phyloP scores from a whole-genome alignment of 2,888 invertebrate genomes.

The Seira musarum region DNA sequence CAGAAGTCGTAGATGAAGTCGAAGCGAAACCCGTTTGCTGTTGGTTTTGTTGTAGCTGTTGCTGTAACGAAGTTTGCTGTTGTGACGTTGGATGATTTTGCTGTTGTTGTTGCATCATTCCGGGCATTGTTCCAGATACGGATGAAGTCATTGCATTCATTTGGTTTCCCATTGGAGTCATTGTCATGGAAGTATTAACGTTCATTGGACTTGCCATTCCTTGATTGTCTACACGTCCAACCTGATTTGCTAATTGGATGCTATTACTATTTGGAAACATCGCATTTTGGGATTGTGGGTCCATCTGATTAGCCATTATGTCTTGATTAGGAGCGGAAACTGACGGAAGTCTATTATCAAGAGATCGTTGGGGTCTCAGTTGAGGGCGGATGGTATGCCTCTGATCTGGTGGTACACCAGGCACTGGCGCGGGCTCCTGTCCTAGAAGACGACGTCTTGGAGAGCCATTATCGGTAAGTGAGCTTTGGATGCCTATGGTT shows the following conservation, averaged over 20 bases:
- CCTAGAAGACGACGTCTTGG: conserved; percentile 65
- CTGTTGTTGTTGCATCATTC: conserved; percentile 39
- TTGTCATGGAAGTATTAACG: conserved; percentile 59
- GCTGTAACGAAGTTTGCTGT: conserved; percentile 41
- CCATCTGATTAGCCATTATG: conserved; percentile 41
- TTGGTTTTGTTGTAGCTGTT: conserved; percentile 61
- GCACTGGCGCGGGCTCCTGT: conserved; percentile 56
- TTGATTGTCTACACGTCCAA: conserved; percentile 67
- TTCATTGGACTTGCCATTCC: conserved; percentile 58
- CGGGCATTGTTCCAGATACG: conserved; percentile 34
- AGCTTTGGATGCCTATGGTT: conserved; percentile 60
- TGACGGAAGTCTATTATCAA: conserved; percentile 69
- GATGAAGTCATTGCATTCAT: conserved; percentile 53
- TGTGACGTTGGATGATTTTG: conserved; percentile 35
- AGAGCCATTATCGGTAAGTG: conserved; percentile 60
- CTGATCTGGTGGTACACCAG: conserved; percentile 55
- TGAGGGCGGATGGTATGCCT: conserved; percentile 66
- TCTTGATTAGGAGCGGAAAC: conserved; percentile 44
- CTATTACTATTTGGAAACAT: conserved; percentile 65
- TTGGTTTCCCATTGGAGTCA: conserved; percentile 40
- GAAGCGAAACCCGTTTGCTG: conserved; percentile 33
- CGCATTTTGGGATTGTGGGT: conserved; percentile 53
- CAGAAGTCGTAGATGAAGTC: conserved; percentile 29
- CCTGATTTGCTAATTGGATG: conserved; percentile 58
- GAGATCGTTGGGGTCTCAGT: conserved; percentile 68